Evolutionary conservation across 2,888 invertebrate genomes (phyloP), one percentile per base, ranked within the genome.

Genomic region (Orthonychiurus folsomi): DNA sequence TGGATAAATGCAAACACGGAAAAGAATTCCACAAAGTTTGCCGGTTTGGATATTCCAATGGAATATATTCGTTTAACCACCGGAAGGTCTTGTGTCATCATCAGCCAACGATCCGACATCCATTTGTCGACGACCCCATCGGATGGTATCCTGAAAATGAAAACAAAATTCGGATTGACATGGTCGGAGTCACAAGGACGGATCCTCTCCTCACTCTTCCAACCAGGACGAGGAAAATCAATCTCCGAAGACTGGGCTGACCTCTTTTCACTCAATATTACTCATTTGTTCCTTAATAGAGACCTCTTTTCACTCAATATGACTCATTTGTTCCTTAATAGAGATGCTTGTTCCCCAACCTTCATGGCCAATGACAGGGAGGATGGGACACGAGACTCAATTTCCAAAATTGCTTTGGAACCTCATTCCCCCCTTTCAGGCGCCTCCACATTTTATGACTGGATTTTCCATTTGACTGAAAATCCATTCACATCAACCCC

Each of bases 131-230:
- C 53, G 47, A 58, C 9, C 48, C 12, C 48, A 15, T 48, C 18
- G 50, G 23, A 48, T 48, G 15, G 15, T 15, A n/a, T n/a, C n/a
- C n/a, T n/a, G n/a, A n/a, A n/a, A n/a, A 37, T 37, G 37, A 37
- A 37, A 37, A 37, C 37, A 37, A 37, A 37, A 37, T 37, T 37
- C 15, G 37, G 37, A 37, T 37, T 37, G 37, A n/a, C 15, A 18
- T 20, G 47, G 63, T 53, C 23, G 28, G 24, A 20, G 3, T 5
- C n/a, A 26, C 27, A 25, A n/a, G 60, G 24, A 25, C 2, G 20
- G 59, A 63, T 65, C 60, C 61, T 61, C 59, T 56, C 59, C 27
- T n/a, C n/a, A n/a, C n/a, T n/a, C n/a, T n/a, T n/a, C n/a, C 24
- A 63, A 52, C 63, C 55, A 54, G 61, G 63, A 20, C 54, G 61